Percentiles rank a stretch among this genome's conserved stretches.
phyloP scores from a whole-genome alignment of 2,797 vertebrate genomes.

The Buphagus erythrorhynchus region DNA sequence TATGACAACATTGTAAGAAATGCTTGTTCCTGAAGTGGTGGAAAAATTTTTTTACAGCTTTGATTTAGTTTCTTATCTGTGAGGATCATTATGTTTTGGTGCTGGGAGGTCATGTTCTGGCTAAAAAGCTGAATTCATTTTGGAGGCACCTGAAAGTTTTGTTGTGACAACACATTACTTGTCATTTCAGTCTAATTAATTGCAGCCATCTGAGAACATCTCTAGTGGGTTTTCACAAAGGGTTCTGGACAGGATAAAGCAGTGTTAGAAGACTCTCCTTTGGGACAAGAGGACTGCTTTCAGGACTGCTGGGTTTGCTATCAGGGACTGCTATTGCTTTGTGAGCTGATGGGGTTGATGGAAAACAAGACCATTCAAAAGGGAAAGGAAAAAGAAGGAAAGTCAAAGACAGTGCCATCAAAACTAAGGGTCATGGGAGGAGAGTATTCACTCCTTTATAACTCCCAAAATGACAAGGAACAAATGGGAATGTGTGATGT shows the following conservation, averaged over 20 bases:
- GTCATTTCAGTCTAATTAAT: neutral
- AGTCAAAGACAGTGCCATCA: neutral
- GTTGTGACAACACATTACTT: neutral
- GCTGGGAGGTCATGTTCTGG: neutral
- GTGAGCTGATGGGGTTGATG: neutral
- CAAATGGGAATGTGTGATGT: neutral
- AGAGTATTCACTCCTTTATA: neutral
- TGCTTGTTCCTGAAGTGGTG: neutral
- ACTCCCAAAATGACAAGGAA: neutral
- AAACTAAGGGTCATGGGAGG: neutral
- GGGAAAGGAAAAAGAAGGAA: neutral
- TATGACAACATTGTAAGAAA: neutral
- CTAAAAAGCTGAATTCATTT: neutral
- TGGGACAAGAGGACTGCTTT: neutral
- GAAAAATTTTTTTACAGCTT: neutral
- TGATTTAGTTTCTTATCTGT: neutral
- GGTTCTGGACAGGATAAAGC: neutral
- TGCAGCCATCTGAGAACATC: neutral
- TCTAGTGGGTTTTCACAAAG: neutral
- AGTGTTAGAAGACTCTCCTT: neutral
- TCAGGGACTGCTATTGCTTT: neutral
- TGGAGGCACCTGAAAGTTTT: neutral
- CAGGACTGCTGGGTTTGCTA: neutral
- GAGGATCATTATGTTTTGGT: neutral
- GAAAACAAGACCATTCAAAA: neutral